Base-by-base conservation (phyloP, 2,797 vertebrate genomes). In the Esox masquinongy region DNA sequence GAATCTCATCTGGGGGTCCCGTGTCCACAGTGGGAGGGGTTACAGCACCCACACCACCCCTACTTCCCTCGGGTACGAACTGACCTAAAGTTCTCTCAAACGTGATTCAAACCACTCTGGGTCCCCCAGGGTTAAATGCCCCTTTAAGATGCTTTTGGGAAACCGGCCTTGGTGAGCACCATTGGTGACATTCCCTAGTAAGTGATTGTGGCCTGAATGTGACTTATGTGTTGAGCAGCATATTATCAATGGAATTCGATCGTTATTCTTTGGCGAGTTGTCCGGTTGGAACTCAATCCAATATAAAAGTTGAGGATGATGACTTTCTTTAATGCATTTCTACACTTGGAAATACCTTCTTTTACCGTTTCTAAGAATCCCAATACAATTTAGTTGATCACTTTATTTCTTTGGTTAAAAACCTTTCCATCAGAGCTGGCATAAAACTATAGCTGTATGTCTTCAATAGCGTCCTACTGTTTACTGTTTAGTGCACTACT, bases 361-460 rank as follows among this genome's bases (percentile, higher is more conserved):
- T 24, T n/a, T 56, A 56, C 15, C 26, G 22, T 24, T 9, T 63
- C 3, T 4, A 63, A 26, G 24, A 4, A 22, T 29, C 26, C 59
- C 14, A 53, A 53, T 0, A 12, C 29, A 15, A 67, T 67, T 29
- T 31, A 26, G 50, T 53, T 5, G 50, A 34, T 34, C 29, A 70
- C 81, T 86, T 85, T 83, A 80, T 88, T 83, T 86, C 80, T 80
- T 87, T 86, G 86, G 85, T 85, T 87, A 79, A 59, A 74, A 81
- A 83, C 87, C 77, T 88, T 93, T 91, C 88, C 89, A 92, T 82
- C 83, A n/a, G 85, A 86, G 87, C 88, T 75, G 68, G 88, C 84
- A 85, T 68, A 74, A 72, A 82, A 75, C 50, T 68, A 77, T 78
- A 80, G 83, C 85, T 73, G n/a, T 11, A n/a, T 56, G n/a, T 22